Base-by-base conservation (phyloP, 2,113 vertebrate species). In the Regulus satrapa region DNA sequence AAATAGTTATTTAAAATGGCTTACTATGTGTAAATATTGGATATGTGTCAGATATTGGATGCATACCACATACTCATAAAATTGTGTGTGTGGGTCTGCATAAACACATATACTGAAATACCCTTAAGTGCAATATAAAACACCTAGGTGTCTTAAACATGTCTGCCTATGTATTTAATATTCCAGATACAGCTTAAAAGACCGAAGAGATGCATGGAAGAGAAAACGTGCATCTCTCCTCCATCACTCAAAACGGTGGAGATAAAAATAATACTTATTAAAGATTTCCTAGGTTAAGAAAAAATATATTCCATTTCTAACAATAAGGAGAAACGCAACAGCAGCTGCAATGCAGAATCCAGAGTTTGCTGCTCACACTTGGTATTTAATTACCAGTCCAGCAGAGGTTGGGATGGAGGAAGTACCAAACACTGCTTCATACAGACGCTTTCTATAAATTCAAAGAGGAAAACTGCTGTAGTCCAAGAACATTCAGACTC, bases 301-400 rank as follows among this genome's bases (percentile, higher is more conserved):
- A 79, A 93, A 79, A 54, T 82, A 66, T 19, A 83, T 52, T 62
- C 62, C 5, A 18, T 58, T 85, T 92, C 46, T 83, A 88, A 64
- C 78, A 87, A 68, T 43, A 51, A 80, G 74, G 69, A 96, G 77
- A 92, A 94, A 78, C 66, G 66, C 93, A 94, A 82, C 66, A 46
- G 81, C 67, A 92, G 92, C 92, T 93, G 59, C 63, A 85, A 66
- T 83, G 90, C 79, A 90, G 81, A 93, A 92, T 56, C 48, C 92
- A 86, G 76, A 88, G 63, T 90, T 93, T 80, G 75, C 93, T 96
- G 88, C 79, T 96, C 93, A 95, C 84, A 67, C 87, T 85, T 95
- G 89, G 92, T 93, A 94, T 95, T 93, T 96, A 90, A 96, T 96
- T 96, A 95, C 93, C 95, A 94, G 96, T 94, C 93, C 94, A 96